Evolutionary conservation across 2,113 vertebrate genomes (phyloP).

Genomic region (Microtus ochrogaster): DNA sequence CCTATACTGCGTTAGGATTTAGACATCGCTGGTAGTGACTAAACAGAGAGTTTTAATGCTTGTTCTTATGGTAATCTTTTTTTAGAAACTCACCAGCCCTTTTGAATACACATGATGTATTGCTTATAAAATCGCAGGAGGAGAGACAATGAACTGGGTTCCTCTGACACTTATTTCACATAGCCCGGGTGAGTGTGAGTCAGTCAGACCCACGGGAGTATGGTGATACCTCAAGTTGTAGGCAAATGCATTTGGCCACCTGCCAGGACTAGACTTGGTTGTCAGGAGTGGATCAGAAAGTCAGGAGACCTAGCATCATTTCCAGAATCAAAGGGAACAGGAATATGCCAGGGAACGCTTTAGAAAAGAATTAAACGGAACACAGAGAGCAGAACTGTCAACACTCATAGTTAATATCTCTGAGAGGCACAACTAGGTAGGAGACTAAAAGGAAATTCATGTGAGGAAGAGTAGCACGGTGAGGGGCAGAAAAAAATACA

Average conservation of each 20-base stretch:
- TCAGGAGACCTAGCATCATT: neutral
- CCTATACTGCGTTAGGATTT: neutral
- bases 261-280: neutral
- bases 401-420: neutral
- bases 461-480: neutral
- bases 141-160: neutral
- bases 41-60: neutral
- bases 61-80: neutral
- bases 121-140: neutral
- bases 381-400: neutral
- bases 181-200: neutral
- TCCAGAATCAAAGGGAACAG: slow-evolving; percentile 8
- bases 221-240: neutral
- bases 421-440: neutral
- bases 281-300: neutral
- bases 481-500: neutral
- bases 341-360: neutral
- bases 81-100: neutral
- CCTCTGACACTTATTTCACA: neutral
- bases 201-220: neutral
- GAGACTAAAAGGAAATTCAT: neutral
- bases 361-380: slow-evolving; percentile 30
- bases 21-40: neutral
- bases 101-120: neutral
- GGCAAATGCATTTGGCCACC: neutral